These are phyloP conservation scores for Euspilapteryx auroguttella DNA, from an alignment of 2,888 invertebrate genomes.

Conservation along the genomic window DNA sequence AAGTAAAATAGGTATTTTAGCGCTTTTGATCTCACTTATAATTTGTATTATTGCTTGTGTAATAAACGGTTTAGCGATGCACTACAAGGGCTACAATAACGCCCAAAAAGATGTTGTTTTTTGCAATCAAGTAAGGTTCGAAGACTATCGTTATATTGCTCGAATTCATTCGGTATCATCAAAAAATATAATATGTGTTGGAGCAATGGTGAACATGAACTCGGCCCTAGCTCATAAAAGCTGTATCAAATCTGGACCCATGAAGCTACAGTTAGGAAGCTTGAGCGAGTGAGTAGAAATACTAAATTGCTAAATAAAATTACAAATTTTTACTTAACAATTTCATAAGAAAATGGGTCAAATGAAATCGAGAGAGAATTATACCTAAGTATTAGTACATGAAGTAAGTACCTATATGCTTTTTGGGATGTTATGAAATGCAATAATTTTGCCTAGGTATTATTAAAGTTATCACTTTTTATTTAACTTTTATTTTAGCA, in stretches of 20 bases:
- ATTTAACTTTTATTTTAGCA: no score
- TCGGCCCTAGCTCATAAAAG: constrained; percentile 29
- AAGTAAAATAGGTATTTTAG: constrained; percentile 29
- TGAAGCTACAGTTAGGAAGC: constrained; percentile 27
- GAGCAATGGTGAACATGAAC: constrained; percentile 26
- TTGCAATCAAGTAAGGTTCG: constrained; percentile 27
- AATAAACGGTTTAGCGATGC: constrained; percentile 23
- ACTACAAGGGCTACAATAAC: constrained; percentile 18
- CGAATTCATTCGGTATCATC: constrained; percentile 28
- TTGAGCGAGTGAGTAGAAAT: constrained; percentile 25
- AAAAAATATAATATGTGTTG: constrained; percentile 32
- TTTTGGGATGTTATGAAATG: no score
- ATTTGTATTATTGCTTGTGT: constrained; percentile 21
- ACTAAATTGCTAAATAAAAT: no score
- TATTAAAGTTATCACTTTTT: no score
- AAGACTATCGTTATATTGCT: constrained; percentile 26
- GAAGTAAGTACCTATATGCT: no score
- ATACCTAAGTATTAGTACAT: no score
- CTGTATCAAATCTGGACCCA: constrained; percentile 29
- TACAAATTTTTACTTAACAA: no score
- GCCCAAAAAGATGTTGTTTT: constrained; percentile 12
- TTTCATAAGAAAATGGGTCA: no score
- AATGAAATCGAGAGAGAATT: no score
- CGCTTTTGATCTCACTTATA: constrained; percentile 26
- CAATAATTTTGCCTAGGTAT: no score